Percentiles rank a stretch among this genome's conserved stretches.
Conservation (phyloP, 2,888 invertebrate species). For the Operophtera brumata region DNA sequence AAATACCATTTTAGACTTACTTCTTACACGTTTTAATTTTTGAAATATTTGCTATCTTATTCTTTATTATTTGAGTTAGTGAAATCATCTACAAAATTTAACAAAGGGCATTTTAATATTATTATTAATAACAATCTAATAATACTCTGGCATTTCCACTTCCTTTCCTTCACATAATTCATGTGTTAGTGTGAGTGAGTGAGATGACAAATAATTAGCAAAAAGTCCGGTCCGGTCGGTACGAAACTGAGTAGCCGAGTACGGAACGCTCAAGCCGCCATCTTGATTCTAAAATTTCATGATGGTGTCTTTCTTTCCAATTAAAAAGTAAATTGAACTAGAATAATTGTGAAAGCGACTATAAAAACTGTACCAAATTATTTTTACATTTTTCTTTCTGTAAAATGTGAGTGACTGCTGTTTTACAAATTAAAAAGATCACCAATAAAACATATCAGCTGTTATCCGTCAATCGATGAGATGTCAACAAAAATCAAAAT, state of each 20-base stretch:
- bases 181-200: not conserved
- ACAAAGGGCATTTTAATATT: too few relatives aligned
- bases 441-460: constrained; percentile 79
- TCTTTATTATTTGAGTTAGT: too few relatives aligned
- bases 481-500: constrained; percentile 82
- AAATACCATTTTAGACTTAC: too few relatives aligned
- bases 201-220: too few relatives aligned
- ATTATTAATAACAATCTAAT: too few relatives aligned
- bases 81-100: too few relatives aligned
- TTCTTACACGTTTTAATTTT: too few relatives aligned
- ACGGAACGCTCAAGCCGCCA: too few relatives aligned
- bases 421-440: constrained; percentile 62
- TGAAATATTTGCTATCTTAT: too few relatives aligned
- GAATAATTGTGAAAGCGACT: constrained; percentile 35
- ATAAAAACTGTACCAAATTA: constrained; percentile 50
- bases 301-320: constrained; percentile 61
- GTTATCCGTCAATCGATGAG: constrained; percentile 82
- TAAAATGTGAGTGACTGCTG: constrained; percentile 34
- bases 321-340: constrained; percentile 59
- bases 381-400: constrained; percentile 36
- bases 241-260: too few relatives aligned
- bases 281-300: constrained; percentile 68
- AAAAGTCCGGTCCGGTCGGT: too few relatives aligned
- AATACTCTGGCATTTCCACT: constrained; percentile 50
- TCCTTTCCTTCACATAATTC: constrained; percentile 21